These are phyloP conservation scores for Trididemnum miniatum DNA, from an alignment of 23 tunicate species.

Conservation along the genomic window DNA sequence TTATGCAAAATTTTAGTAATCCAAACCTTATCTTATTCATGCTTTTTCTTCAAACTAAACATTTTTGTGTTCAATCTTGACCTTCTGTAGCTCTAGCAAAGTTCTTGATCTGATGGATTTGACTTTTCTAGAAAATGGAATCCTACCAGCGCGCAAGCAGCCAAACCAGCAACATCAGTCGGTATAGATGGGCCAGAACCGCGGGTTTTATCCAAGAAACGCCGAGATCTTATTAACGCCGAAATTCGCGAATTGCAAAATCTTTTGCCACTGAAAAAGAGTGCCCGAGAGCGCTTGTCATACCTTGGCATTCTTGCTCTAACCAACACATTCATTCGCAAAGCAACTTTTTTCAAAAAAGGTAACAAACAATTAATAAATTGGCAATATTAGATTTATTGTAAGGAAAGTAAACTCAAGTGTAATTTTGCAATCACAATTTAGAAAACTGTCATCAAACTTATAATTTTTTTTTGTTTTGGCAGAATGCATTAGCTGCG, in stretches of 20 bases:
- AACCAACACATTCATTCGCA: conserved; percentile 92
- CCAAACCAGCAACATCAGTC: conserved; percentile 24
- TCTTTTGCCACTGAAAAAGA: conserved; percentile 89
- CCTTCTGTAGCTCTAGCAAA: no score
- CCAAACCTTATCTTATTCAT: no score
- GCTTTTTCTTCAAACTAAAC: no score
- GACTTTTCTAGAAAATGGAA: conserved; percentile 63
- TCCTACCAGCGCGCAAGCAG: conserved; percentile 42
- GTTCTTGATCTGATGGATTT: no score
- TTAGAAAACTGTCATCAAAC: background rate
- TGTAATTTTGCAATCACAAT: background rate
- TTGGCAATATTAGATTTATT: background rate
- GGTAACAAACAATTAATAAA: conserved; percentile 19
- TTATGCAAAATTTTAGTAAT: no score
- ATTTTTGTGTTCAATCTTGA: no score
- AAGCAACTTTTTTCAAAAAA: conserved; percentile 95
- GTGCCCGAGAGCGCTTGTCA: conserved; percentile 86
- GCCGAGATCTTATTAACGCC: conserved; percentile 92
- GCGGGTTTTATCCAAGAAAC: conserved; percentile 80
- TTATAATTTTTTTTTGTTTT: background rate
- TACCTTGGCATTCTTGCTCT: conserved; percentile 93
- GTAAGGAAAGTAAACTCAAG: background rate
- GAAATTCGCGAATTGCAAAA: conserved; percentile 97
- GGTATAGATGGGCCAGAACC: conserved; percentile 89
- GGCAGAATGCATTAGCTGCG: conserved; percentile 90